A percentile compares a stretch with the other conserved stretches of the same genome.
These are phyloP conservation scores for Sminthopsis crassicaudata DNA, from an alignment of 2,113 vertebrate species.

Conservation along the genomic window DNA sequence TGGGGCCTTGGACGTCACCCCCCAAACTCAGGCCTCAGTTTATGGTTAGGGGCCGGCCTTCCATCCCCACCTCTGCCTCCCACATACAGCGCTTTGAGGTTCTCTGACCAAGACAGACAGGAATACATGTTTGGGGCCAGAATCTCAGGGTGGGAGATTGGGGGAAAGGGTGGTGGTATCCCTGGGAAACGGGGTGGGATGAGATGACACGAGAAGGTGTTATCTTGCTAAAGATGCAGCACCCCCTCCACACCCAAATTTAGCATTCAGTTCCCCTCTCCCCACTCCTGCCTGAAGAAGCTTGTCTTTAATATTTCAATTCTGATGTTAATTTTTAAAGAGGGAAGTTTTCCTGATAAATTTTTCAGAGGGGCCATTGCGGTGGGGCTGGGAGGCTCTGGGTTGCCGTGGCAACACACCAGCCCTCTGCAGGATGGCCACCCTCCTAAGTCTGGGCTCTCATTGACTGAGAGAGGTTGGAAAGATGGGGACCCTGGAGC, in stretches of 20 bases:
- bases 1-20: not conserved
- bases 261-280: conserved; percentile 51
- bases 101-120: not conserved
- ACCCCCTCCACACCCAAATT: conserved; percentile 41
- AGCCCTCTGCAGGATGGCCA: conserved; percentile 56
- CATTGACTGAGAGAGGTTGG: not conserved
- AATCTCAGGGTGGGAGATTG: not conserved
- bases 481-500: not conserved
- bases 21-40: not conserved
- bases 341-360: conserved; percentile 78
- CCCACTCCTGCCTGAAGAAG: conserved; percentile 54
- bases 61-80: not conserved
- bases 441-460: conserved; percentile 21
- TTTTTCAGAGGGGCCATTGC: conserved; percentile 77
- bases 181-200: not conserved
- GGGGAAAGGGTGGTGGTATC: not conserved
- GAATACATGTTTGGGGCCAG: not conserved
- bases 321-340: conserved; percentile 79
- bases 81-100: not conserved
- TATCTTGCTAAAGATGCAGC: not conserved
- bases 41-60: not conserved
- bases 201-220: not conserved
- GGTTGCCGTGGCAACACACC: conserved; percentile 60
- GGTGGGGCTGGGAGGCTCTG: conserved; percentile 58
- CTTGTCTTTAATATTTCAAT: conserved; percentile 79